Evolutionary conservation across 1,140 invertebrate species (phyloP).

Genomic region (Coptotermes formosanus): DNA sequence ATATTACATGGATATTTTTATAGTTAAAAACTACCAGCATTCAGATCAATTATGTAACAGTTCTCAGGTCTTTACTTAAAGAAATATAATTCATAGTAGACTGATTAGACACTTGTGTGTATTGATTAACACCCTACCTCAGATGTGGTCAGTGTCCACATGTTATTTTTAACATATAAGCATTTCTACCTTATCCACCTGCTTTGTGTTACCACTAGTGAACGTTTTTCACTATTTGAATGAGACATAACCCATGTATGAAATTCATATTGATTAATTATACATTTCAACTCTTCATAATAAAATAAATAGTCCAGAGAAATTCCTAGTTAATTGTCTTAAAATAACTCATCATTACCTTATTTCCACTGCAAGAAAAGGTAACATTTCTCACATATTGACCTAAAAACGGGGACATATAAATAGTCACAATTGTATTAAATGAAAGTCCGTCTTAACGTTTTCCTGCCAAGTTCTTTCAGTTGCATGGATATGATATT

Average conservation of each 20-base stretch:
- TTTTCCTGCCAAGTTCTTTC: no score
- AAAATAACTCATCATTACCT: no score
- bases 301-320: background rate
- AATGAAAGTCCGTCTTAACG: no score
- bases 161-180: background rate
- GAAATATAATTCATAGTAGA: background rate
- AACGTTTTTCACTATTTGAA: background rate
- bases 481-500: no score
- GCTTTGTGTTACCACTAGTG: no score
- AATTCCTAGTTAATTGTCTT: background rate
- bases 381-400: no score
- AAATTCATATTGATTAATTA: background rate
- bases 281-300: background rate
- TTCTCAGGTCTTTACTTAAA: background rate
- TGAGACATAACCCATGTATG: background rate
- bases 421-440: no score
- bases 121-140: background rate
- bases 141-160: background rate
- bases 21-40: background rate
- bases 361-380: no score
- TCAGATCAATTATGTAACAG: background rate
- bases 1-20: background rate
- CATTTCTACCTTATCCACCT: background rate
- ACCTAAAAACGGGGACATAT: no score
- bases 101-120: background rate